A percentile compares a stretch with the other conserved stretches of the same genome.
Conservation (phyloP, 2,113 vertebrate species). For the Emydura subglobosa region DNA sequence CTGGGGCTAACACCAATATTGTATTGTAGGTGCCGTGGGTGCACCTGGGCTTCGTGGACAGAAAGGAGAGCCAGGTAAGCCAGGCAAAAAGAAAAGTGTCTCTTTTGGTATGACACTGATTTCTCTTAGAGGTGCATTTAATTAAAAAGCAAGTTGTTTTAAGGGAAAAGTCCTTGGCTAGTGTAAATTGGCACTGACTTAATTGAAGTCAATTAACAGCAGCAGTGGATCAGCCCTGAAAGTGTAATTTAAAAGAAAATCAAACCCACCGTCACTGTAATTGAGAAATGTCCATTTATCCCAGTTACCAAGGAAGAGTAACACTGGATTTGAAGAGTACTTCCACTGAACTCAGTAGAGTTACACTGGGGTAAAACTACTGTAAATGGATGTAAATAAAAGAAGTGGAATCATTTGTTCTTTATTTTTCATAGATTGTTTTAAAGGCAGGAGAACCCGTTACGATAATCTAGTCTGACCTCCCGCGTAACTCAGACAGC, state of each 20-base stretch:
- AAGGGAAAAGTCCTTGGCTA: background rate
- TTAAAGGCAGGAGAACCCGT: background rate
- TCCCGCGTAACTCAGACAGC: background rate
- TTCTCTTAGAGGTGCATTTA: background rate
- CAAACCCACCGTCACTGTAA: background rate
- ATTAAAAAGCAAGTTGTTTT: background rate
- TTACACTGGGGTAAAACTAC: background rate
- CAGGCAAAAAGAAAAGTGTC: background rate
- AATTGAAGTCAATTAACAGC: background rate
- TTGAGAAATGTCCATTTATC: background rate
- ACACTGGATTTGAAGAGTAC: background rate
- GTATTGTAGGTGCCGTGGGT: constrained; percentile 68
- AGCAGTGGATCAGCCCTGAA: background rate
- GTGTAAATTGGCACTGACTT: background rate
- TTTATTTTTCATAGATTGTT: no score
- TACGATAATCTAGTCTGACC: background rate
- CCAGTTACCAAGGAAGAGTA: background rate
- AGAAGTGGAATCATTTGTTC: background rate
- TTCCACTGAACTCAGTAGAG: background rate
- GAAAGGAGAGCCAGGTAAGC: constrained; percentile 78
- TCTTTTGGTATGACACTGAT: accelerated
- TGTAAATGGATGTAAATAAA: background rate
- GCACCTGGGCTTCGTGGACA: constrained; percentile 61
- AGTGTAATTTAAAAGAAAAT: background rate
- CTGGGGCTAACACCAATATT: background rate